Conservation (phyloP, 2,113 vertebrate species). For the Pithys albifrons region DNA sequence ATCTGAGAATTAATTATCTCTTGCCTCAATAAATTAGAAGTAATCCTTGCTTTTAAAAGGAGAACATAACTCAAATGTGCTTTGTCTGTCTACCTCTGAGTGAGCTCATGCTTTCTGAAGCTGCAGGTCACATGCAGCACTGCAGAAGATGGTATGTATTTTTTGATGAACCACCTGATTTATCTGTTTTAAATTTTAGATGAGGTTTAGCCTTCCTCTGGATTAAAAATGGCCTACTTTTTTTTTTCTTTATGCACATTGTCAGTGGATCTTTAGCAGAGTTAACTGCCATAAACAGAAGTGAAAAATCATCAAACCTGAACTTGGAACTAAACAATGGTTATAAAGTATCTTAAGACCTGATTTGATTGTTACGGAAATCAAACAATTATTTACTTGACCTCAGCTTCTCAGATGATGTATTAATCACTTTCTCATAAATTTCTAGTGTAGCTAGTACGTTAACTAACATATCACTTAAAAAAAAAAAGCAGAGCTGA, state of each 20-base stretch:
- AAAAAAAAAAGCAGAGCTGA: background rate
- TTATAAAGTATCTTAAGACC: background rate
- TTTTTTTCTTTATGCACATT: background rate
- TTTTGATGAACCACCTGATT: constrained; percentile 22
- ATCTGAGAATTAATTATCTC: background rate
- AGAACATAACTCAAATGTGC: background rate
- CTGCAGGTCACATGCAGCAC: background rate
- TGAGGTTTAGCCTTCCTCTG: background rate
- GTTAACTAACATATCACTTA: background rate
- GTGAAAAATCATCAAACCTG: background rate
- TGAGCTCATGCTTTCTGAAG: constrained; percentile 6
- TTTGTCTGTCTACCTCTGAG: background rate
- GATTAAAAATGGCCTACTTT: background rate
- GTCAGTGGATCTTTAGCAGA: background rate
- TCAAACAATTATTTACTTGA: background rate
- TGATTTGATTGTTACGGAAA: background rate
- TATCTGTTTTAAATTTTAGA: constrained; percentile 10
- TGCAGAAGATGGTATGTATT: background rate
- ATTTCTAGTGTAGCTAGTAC: background rate
- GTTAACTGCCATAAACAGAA: background rate
- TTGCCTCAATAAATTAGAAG: constrained; percentile 15
- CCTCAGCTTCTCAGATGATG: background rate
- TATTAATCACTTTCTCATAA: background rate
- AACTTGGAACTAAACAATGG: background rate
- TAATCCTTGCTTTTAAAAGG: background rate